Conservation (phyloP, 2,113 vertebrate species). For the Centropristis striata region DNA sequence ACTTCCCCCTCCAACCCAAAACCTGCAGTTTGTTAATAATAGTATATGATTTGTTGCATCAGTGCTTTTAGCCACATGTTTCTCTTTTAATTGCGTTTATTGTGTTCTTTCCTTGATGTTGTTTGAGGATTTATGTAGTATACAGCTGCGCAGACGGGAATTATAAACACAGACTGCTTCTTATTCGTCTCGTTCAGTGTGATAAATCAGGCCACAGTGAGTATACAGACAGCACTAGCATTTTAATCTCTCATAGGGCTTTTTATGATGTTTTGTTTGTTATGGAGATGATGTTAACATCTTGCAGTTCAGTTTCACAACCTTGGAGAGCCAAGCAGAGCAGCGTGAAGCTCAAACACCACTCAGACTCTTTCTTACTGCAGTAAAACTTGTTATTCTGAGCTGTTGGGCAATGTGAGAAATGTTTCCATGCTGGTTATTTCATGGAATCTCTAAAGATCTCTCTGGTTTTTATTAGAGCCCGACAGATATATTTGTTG, state of each 20-base stretch:
- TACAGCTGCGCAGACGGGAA: background rate
- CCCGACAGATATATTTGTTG: too few species aligned
- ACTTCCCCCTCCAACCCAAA: background rate
- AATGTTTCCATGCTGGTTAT: background rate
- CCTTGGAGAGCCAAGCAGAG: background rate
- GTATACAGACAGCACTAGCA: background rate
- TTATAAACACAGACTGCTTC: background rate
- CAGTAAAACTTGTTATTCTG: background rate
- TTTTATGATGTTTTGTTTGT: background rate
- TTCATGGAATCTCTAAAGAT: background rate
- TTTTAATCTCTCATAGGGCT: background rate
- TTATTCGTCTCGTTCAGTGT: background rate
- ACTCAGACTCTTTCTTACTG: too few species aligned
- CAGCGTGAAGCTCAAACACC: too few species aligned
- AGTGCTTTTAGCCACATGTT: background rate
- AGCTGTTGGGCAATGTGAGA: background rate
- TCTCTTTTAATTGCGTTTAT: background rate
- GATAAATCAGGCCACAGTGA: background rate
- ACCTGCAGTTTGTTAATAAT: background rate
- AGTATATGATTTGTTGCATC: background rate
- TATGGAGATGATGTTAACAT: background rate
- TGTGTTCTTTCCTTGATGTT: background rate
- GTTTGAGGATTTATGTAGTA: background rate
- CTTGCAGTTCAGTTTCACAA: background rate
- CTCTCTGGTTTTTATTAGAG: background rate